Conservation (phyloP, 2,797 vertebrate genomes). For the Crypturellus tataupa region DNA sequence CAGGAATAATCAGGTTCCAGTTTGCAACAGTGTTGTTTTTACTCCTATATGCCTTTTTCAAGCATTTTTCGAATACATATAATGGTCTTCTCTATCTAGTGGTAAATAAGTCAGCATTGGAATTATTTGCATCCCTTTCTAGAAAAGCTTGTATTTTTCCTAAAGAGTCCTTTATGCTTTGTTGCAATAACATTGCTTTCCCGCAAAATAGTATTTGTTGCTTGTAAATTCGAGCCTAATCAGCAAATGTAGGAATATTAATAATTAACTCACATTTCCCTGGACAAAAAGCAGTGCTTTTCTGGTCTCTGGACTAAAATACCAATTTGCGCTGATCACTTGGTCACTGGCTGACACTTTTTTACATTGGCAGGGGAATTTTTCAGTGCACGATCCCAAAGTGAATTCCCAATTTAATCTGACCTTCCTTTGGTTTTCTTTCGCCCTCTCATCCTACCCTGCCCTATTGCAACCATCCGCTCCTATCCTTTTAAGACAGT, state of each 20-base stretch:
- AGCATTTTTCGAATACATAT: not conserved
- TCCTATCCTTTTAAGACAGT: not conserved
- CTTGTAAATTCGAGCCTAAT: not conserved
- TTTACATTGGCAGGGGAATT: not conserved
- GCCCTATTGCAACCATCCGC: not conserved
- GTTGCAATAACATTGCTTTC: not conserved
- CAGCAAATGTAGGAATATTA: not conserved
- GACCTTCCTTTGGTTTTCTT: not conserved
- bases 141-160: not conserved
- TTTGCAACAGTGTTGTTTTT: not conserved
- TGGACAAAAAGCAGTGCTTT: not conserved
- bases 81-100: not conserved
- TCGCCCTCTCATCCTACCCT: fast-evolving
- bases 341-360: no score
- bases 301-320: not conserved
- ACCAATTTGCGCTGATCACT: not conserved
- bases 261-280: not conserved
- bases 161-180: not conserved
- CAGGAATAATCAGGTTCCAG: not conserved
- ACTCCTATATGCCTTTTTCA: not conserved
- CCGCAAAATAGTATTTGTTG: not conserved
- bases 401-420: not conserved
- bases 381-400: not conserved
- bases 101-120: not conserved
- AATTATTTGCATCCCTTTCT: not conserved